Conservation (phyloP, 2,113 vertebrate species). For the Zosterops borbonicus region DNA sequence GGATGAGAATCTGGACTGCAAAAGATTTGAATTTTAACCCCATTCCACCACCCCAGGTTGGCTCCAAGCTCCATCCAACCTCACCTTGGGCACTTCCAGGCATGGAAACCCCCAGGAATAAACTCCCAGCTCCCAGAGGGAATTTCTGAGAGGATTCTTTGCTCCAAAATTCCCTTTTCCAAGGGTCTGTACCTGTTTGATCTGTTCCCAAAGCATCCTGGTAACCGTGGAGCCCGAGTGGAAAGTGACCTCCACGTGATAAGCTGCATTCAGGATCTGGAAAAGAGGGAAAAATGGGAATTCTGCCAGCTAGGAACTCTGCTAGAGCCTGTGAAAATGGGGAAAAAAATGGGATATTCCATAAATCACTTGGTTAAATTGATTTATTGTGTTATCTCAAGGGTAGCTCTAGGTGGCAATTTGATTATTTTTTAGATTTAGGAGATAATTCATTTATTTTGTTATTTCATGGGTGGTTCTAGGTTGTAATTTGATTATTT, state of each 20-base stretch:
- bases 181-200: slow-evolving; percentile 86
- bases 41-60: not conserved
- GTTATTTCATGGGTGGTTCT: accelerated
- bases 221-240: slow-evolving; percentile 95
- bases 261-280: slow-evolving; percentile 95
- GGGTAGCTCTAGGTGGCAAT: not conserved
- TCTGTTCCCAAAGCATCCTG: slow-evolving; percentile 95
- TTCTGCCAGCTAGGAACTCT: not conserved
- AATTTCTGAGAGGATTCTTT: not conserved
- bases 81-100: not conserved
- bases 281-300: not conserved
- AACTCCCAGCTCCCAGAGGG: not conserved
- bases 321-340: not conserved
- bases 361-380: too few relatives aligned
- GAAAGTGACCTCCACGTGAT: slow-evolving; percentile 97
- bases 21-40: not conserved
- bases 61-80: not conserved
- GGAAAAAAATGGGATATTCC: not conserved
- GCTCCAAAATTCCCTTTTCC: not conserved
- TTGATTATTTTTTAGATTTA: not conserved
- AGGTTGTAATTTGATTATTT: too few relatives aligned
- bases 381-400: not conserved
- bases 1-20: not conserved
- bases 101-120: not conserved
- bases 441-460: not conserved